phyloP scores from a whole-genome alignment of 2,113 vertebrate genomes.

The Thinocorus orbignyianus region DNA sequence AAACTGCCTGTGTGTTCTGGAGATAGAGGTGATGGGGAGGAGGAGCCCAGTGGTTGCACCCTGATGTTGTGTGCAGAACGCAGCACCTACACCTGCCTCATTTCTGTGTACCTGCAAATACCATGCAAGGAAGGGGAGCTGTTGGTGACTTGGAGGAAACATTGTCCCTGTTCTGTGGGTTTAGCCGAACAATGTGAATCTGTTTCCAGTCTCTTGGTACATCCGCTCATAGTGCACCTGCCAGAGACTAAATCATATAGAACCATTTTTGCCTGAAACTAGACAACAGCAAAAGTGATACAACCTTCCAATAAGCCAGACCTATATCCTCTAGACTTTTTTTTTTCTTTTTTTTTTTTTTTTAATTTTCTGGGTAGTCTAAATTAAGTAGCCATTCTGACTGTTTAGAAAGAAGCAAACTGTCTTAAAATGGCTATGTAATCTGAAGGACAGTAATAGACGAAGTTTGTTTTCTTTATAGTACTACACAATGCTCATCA shows the following conservation, averaged over 20 bases:
- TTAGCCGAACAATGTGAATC: neutral
- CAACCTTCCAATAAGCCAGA: neutral
- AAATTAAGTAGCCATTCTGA: neutral
- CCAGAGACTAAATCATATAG: neutral
- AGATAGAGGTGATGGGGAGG: accelerated
- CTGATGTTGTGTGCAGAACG: accelerated
- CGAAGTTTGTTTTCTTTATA: neutral
- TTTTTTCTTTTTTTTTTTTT: neutral
- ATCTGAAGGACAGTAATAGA: neutral
- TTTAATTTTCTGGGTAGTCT: neutral
- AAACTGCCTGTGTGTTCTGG: neutral
- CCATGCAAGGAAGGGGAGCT: neutral
- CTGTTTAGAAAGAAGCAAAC: neutral
- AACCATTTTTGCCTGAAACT: neutral
- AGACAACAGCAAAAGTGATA: neutral
- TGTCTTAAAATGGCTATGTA: neutral
- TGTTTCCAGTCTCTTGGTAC: neutral
- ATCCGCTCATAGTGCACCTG: neutral
- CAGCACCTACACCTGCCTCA: accelerated
- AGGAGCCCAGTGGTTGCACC: neutral
- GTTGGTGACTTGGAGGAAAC: neutral
- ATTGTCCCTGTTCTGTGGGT: neutral
- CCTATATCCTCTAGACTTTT: accelerated
- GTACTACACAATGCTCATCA: neutral
- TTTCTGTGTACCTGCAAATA: neutral